phyloP scores from a whole-genome alignment of 2,113 vertebrate genomes.

The Phylloscopus trochilus region DNA sequence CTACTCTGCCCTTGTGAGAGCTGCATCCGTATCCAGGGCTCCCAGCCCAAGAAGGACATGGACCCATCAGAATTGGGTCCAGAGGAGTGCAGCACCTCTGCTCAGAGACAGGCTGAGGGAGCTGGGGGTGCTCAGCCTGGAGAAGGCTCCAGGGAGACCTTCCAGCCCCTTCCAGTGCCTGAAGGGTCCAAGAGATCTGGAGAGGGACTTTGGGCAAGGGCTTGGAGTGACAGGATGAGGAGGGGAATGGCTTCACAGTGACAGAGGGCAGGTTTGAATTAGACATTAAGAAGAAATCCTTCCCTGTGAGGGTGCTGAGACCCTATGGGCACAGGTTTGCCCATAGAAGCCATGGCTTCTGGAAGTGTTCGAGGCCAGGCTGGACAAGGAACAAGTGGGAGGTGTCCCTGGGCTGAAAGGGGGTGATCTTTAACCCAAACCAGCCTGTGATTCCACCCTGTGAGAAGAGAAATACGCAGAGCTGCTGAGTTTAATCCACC shows the following conservation, averaged over 20 bases:
- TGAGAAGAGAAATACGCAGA: rapidly evolving
- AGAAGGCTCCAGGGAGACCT: background rate
- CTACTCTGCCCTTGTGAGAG: background rate
- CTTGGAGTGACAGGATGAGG: background rate
- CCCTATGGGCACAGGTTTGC: background rate
- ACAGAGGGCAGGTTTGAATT: background rate
- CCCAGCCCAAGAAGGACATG: background rate
- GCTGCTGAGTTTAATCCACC: rapidly evolving
- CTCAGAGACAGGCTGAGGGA: background rate
- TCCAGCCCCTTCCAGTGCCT: background rate
- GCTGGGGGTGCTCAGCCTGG: background rate
- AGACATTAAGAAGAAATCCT: background rate
- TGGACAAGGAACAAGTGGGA: background rate
- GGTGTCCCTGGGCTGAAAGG: background rate
- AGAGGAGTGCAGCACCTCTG: background rate
- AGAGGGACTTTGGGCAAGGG: too few species aligned
- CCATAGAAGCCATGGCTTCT: background rate
- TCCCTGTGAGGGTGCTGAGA: background rate
- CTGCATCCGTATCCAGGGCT: background rate
- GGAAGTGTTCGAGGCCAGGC: background rate
- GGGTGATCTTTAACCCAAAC: background rate
- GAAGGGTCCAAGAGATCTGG: background rate
- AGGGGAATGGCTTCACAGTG: background rate
- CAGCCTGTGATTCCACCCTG: too few species aligned
- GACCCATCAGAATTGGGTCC: background rate